These are phyloP conservation scores for Puntigrus tetrazona DNA, from an alignment of 2,113 vertebrate genomes.

Conservation along the genomic window DNA sequence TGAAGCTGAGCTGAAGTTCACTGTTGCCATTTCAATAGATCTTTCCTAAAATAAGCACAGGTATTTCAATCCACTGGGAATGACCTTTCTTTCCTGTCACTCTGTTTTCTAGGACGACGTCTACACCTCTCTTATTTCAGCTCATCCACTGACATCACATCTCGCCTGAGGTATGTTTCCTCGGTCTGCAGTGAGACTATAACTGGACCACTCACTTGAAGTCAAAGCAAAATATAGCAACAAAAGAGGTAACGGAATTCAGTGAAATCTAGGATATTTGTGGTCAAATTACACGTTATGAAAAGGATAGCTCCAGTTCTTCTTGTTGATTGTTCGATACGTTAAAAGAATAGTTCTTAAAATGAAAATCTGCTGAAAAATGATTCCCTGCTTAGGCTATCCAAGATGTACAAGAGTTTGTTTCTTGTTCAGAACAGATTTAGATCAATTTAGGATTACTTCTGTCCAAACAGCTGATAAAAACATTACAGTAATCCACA, in stretches of 20 bases:
- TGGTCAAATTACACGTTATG: background rate
- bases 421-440: background rate
- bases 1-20: conserved; percentile 13
- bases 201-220: conserved; percentile 15
- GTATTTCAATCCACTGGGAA: conserved; percentile 43
- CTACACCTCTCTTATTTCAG: conserved; percentile 39
- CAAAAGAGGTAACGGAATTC: background rate
- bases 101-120: conserved; percentile 39
- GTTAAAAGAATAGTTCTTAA: background rate
- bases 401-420: no score
- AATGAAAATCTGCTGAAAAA: no score
- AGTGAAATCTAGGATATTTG: background rate
- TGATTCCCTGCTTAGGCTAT: background rate
- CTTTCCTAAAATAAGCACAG: conserved; percentile 33
- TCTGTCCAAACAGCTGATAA: background rate
- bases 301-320: background rate
- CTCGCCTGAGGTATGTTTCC: conserved; percentile 10
- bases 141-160: conserved; percentile 34
- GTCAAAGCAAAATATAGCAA: background rate
- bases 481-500: no score
- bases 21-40: conserved; percentile 10
- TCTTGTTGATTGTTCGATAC: background rate
- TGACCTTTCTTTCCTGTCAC: conserved; percentile 42
- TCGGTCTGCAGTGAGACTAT: background rate
- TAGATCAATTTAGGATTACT: background rate